Conservation (phyloP, 2,888 invertebrate genomes). For the Lasioglossum pauxillum region DNA sequence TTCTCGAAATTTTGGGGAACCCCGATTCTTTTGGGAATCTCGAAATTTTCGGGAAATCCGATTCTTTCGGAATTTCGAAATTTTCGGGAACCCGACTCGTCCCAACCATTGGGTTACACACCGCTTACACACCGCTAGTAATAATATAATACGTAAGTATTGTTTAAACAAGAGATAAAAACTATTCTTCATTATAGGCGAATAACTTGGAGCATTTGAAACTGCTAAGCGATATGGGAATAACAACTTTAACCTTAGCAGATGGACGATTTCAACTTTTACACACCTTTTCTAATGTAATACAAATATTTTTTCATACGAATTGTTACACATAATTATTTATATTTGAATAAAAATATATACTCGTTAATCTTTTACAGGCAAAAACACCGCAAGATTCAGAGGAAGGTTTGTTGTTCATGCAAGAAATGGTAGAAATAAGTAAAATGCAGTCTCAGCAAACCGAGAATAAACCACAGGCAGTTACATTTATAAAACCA, state of each 20-base stretch:
- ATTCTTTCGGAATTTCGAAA: no score
- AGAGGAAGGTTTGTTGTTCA: constrained; percentile 96
- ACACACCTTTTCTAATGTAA: constrained; percentile 94
- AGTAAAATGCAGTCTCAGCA: constrained; percentile 89
- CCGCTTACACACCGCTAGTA: no score
- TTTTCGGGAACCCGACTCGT: no score
- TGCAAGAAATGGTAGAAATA: constrained; percentile 98
- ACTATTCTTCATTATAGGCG: constrained; percentile 85
- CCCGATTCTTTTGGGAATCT: no score
- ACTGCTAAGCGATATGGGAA: constrained; percentile 97
- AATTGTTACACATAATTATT: constrained; percentile 12
- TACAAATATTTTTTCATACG: constrained; percentile 27
- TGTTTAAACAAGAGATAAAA: not conserved
- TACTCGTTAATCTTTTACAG: constrained; percentile 78
- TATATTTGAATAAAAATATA: not conserved
- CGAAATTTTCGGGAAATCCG: no score
- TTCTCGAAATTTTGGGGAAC: no score
- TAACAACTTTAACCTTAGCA: constrained; percentile 93
- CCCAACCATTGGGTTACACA: no score
- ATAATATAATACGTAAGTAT: constrained; percentile 2
- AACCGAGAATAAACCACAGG: constrained; percentile 86
- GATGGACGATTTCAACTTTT: constrained; percentile 97
- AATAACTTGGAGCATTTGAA: constrained; percentile 95
- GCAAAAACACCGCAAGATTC: constrained; percentile 94
- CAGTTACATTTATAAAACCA: constrained; percentile 85